A percentile compares a stretch with the other conserved stretches of the same genome.
Evolutionary conservation across 2,797 vertebrate genomes (phyloP).

Genomic region (Sylvia borin): DNA sequence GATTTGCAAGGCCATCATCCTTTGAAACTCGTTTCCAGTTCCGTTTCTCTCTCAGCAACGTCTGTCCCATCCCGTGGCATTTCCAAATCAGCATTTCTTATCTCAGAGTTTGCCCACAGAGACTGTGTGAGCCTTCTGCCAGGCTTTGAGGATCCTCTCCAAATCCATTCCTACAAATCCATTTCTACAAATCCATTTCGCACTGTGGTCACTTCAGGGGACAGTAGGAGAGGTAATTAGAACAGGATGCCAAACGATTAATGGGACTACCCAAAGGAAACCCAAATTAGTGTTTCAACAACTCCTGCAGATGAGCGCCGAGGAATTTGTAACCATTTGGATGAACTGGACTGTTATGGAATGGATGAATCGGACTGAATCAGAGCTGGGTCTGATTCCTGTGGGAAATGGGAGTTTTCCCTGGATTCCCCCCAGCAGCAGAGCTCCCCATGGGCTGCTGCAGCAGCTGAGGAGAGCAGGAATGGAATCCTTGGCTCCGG

Average conservation of each 20-base stretch:
- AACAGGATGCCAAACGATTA: not conserved
- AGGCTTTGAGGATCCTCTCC: too few species aligned
- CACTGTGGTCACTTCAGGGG: not conserved
- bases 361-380: not conserved
- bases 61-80: too few species aligned
- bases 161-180: too few species aligned
- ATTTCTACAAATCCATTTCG: too few species aligned
- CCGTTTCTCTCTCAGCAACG: too few species aligned
- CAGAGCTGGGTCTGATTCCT: not conserved
- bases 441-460: not conserved
- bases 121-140: too few species aligned
- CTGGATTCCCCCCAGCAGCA: not conserved
- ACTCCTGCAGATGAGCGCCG: not conserved
- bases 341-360: too few species aligned
- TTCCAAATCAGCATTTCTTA: too few species aligned
- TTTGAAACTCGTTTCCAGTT: too few species aligned
- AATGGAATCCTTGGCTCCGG: not conserved
- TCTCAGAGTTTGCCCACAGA: too few species aligned
- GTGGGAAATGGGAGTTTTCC: rapidly evolving
- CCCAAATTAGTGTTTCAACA: not conserved
- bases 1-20: too few species aligned
- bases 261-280: not conserved
- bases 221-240: not conserved
- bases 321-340: not conserved
- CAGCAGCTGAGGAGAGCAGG: not conserved